A percentile compares a stretch with the other conserved stretches of the same genome.
phyloP scores from a whole-genome alignment of 2,888 invertebrate genomes.

The Mimachlamys varia region DNA sequence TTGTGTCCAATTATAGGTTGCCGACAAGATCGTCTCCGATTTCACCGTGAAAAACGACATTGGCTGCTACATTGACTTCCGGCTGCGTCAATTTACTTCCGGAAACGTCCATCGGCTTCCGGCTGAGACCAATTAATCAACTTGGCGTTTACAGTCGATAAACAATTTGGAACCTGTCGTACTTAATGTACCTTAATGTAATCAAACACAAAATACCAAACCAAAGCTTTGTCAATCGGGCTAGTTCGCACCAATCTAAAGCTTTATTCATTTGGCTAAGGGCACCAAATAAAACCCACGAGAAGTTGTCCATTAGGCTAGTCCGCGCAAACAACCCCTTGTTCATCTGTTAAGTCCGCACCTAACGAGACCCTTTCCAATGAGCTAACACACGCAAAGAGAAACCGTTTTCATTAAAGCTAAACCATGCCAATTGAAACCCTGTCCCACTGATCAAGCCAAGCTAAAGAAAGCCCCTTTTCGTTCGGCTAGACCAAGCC shows the following conservation, averaged over 20 bases:
- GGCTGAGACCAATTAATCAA: slow-evolving; percentile 14
- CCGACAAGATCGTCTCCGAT: background rate
- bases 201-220: background rate
- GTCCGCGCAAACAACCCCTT: no score
- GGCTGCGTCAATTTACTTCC: slow-evolving; percentile 13
- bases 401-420: no score
- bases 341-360: no score
- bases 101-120: slow-evolving; percentile 23
- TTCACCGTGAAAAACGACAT: background rate
- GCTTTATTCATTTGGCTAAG: no score
- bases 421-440: no score
- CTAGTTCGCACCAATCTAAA: background rate
- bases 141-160: background rate
- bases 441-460: no score
- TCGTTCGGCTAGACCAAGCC: no score
- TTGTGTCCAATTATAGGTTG: background rate
- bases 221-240: background rate
- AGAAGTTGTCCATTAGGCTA: no score
- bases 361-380: no score
- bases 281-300: no score
- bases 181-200: background rate
- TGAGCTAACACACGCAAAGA: no score
- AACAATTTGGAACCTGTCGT: slow-evolving; percentile 12
- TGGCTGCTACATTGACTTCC: slow-evolving; percentile 16
- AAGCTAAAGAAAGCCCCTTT: no score